phyloP scores from a whole-genome alignment of 2,888 invertebrate genomes.

The Pyralis farinalis region DNA sequence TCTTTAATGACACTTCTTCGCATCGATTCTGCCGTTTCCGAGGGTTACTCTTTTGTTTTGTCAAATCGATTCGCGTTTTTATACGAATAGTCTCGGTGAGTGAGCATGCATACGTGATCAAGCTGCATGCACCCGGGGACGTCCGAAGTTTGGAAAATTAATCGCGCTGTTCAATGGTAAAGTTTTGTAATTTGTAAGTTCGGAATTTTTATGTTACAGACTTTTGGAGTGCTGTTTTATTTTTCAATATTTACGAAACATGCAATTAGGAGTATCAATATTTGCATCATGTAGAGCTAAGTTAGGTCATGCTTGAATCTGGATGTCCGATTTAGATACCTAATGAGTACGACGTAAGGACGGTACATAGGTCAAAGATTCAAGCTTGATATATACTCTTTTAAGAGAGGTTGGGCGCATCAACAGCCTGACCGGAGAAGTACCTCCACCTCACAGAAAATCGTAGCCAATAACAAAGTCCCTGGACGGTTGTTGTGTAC shows the following conservation, averaged over 20 bases:
- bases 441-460: too few relatives aligned
- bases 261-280: too few relatives aligned
- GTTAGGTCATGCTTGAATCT: too few relatives aligned
- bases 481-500: too few relatives aligned
- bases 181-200: conserved; percentile 21
- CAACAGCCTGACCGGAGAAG: too few relatives aligned
- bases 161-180: conserved; percentile 7
- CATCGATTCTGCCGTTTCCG: conserved; percentile 75
- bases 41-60: conserved; percentile 78
- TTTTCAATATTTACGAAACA: neutral
- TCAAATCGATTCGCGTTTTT: conserved; percentile 60
- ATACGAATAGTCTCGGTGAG: conserved; percentile 35
- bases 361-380: too few relatives aligned
- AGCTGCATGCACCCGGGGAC: conserved; percentile 28
- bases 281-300: too few relatives aligned
- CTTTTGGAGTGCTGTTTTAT: neutral
- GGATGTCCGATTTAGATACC: too few relatives aligned
- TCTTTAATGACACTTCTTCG: conserved; percentile 79
- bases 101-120: conserved; percentile 48
- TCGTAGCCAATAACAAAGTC: too few relatives aligned
- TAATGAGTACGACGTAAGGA: too few relatives aligned
- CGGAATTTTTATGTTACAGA: conserved; percentile 4
- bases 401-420: too few relatives aligned
- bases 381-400: too few relatives aligned
- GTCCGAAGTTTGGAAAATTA: conserved; percentile 21